Percentiles rank a stretch among this genome's conserved stretches.
Conservation (phyloP, 2,888 invertebrate species). For the Kryphioiulus occultus region DNA sequence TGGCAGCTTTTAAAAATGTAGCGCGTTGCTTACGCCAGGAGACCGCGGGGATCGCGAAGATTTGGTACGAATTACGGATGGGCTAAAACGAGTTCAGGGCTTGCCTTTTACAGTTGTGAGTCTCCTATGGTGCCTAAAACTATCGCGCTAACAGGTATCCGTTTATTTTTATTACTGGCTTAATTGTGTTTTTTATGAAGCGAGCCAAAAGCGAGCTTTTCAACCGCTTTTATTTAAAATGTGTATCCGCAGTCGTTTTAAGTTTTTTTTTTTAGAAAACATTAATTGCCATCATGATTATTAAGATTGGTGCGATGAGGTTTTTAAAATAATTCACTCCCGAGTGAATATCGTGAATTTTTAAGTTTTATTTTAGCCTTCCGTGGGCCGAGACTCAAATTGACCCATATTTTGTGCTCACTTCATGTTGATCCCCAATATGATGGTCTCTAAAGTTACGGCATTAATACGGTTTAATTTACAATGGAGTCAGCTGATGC, state of each 20-base stretch:
- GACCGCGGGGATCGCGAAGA: too few relatives aligned
- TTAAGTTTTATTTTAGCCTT: not conserved
- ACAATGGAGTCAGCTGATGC: not conserved
- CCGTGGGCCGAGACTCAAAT: not conserved
- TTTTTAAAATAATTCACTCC: not conserved
- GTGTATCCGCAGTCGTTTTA: not conserved
- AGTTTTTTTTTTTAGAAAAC: not conserved
- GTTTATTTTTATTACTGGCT: constrained; percentile 4
- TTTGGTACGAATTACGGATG: not conserved
- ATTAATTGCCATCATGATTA: not conserved
- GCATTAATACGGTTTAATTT: too few relatives aligned
- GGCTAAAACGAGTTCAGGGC: not conserved
- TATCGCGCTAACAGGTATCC: not conserved
- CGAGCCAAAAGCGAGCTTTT: constrained; percentile 23
- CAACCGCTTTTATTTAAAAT: constrained; percentile 16
- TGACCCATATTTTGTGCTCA: not conserved
- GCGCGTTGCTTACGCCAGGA: not conserved
- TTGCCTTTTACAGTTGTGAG: constrained; percentile 13
- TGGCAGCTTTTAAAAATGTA: not conserved
- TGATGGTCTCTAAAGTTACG: not conserved
- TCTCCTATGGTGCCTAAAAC: constrained; percentile 20
- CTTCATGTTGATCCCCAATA: not conserved
- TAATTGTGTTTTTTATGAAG: not conserved
- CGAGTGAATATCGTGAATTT: not conserved
- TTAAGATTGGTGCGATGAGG: not conserved